Conservation (phyloP, 1,140 invertebrate genomes). For the Dendroctonus valens region DNA sequence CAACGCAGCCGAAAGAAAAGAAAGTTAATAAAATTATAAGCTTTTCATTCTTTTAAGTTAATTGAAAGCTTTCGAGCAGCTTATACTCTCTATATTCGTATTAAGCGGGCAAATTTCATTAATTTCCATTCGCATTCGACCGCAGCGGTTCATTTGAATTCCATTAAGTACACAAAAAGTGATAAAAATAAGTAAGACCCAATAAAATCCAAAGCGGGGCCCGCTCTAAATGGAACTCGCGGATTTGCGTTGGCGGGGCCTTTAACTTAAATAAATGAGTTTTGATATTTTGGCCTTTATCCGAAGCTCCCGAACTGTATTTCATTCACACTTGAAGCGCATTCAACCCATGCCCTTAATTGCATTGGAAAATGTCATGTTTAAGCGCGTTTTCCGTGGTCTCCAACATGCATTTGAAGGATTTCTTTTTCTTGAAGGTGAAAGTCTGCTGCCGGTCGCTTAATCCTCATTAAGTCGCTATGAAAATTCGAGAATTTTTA, state of each 20-base stretch:
- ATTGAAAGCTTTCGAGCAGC: slow-evolving; percentile 12
- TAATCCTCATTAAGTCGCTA: too few relatives aligned
- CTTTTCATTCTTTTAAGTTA: slow-evolving; percentile 12
- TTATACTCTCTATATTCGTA: background rate
- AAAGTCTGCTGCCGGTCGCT: too few relatives aligned
- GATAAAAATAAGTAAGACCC: slow-evolving; percentile 26
- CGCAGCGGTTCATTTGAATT: slow-evolving; percentile 17
- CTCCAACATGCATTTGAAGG: too few relatives aligned
- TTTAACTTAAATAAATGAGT: slow-evolving; percentile 25
- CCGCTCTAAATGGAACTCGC: slow-evolving; percentile 14
- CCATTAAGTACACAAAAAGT: slow-evolving; percentile 19
- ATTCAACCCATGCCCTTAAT: too few relatives aligned
- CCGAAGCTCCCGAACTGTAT: too few relatives aligned
- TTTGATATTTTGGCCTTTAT: slow-evolving; percentile 9
- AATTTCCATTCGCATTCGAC: slow-evolving; percentile 14
- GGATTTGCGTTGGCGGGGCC: slow-evolving; percentile 3
- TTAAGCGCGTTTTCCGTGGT: too few relatives aligned
- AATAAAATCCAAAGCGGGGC: slow-evolving; percentile 18
- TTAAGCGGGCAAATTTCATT: slow-evolving; percentile 7
- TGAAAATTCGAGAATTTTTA: too few relatives aligned
- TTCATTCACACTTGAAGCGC: too few relatives aligned
- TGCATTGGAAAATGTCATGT: too few relatives aligned
- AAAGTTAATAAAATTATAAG: background rate
- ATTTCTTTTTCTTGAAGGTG: too few relatives aligned
- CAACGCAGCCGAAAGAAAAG: background rate